phyloP scores from a whole-genome alignment of 2,888 invertebrate species.

The Rhamnusium bicolor region DNA sequence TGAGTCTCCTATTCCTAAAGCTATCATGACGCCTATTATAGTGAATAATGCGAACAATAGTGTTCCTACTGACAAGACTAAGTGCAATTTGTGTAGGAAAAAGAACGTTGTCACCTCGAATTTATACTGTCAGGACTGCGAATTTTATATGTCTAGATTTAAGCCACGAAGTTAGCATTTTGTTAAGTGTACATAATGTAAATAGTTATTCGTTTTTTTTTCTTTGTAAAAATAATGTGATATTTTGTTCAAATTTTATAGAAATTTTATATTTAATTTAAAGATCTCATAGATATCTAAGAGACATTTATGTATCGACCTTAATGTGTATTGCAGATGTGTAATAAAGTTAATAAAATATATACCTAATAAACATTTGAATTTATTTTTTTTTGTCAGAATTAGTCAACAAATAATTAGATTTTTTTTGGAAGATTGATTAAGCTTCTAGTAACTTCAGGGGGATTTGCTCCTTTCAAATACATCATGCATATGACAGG shows the following conservation, averaged over 20 bases:
- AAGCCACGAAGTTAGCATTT: constrained; percentile 73
- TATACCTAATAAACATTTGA: not conserved
- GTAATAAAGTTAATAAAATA: constrained; percentile 24
- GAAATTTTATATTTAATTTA: constrained; percentile 46
- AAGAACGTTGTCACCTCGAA: constrained; percentile 85
- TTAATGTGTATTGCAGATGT: constrained; percentile 15
- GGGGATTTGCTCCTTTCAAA: too few species aligned
- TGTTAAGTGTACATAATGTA: constrained; percentile 22
- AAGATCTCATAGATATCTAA: constrained; percentile 44
- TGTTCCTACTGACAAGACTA: constrained; percentile 74
- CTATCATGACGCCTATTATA: constrained; percentile 67
- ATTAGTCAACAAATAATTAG: too few species aligned
- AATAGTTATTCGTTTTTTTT: constrained; percentile 30
- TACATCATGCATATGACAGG: too few species aligned
- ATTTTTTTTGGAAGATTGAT: too few species aligned
- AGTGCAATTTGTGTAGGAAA: constrained; percentile 91
- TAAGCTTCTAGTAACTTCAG: too few species aligned
- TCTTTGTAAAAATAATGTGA: constrained; percentile 52
- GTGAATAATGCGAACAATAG: constrained; percentile 68
- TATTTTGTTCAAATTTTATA: constrained; percentile 55
- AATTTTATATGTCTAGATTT: constrained; percentile 92
- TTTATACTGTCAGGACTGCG: constrained; percentile 91
- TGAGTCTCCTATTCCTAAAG: constrained; percentile 63
- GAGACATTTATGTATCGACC: constrained; percentile 34
- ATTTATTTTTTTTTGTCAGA: too few species aligned